These are phyloP conservation scores for Horisme vitalbata DNA, from an alignment of 2,888 invertebrate species.

Conservation along the genomic window DNA sequence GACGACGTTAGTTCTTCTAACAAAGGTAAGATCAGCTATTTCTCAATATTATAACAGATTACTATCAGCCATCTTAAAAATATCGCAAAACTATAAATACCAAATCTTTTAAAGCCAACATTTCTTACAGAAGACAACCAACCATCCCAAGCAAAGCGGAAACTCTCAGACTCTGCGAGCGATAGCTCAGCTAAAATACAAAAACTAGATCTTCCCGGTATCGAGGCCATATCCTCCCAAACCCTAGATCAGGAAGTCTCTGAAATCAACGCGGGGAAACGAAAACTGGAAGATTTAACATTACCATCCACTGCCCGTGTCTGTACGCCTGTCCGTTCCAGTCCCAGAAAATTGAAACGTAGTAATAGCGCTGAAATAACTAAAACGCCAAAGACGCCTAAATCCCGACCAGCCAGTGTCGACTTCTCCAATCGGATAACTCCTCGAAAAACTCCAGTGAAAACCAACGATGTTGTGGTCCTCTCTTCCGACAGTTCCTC, in stretches of 20 bases:
- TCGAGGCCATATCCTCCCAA: slow-evolving; percentile 54
- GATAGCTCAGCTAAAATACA: slow-evolving; percentile 60
- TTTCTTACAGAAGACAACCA: slow-evolving; percentile 52
- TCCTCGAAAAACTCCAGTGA: slow-evolving; percentile 43
- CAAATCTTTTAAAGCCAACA: background rate
- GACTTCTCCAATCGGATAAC: slow-evolving; percentile 62
- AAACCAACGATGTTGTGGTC: slow-evolving; percentile 24
- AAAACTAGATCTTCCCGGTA: slow-evolving; percentile 57
- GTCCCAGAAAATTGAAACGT: slow-evolving; percentile 65
- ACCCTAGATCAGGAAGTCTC: slow-evolving; percentile 68
- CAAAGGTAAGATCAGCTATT: slow-evolving; percentile 42
- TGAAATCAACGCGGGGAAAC: slow-evolving; percentile 55
- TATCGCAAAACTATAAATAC: no score
- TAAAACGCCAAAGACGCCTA: slow-evolving; percentile 65
- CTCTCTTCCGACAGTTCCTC: slow-evolving; percentile 27
- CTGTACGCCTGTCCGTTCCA: slow-evolving; percentile 58
- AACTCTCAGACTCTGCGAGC: slow-evolving; percentile 54
- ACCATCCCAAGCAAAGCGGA: slow-evolving; percentile 55
- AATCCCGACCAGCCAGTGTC: slow-evolving; percentile 64
- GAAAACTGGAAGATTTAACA: slow-evolving; percentile 47
- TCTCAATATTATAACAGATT: no score
- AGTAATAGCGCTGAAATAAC: slow-evolving; percentile 66
- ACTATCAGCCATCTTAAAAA: no score
- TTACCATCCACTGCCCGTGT: slow-evolving; percentile 61
- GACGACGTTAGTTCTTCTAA: slow-evolving; percentile 17